These are phyloP conservation scores for Oncorhynchus clarkii DNA, from an alignment of 2,113 vertebrate genomes.

Conservation along the genomic window DNA sequence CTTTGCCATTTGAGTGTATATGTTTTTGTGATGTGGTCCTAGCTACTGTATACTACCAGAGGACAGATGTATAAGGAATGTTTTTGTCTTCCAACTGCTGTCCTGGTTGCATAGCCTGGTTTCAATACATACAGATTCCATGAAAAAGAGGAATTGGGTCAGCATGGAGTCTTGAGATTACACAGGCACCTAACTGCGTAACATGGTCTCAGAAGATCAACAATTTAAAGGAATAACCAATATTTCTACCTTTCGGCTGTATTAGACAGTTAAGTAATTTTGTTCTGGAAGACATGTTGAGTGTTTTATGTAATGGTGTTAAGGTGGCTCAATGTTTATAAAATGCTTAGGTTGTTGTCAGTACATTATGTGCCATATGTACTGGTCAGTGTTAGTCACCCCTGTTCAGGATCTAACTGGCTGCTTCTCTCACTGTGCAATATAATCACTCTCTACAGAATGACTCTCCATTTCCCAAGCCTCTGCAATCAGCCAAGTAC, in stretches of 20 bases:
- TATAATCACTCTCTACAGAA: too few species aligned
- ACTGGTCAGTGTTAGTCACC: background rate
- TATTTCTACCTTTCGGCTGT: too few species aligned
- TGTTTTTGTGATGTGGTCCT: background rate
- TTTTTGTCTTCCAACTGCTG: constrained; percentile 34
- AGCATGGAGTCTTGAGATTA: constrained; percentile 36
- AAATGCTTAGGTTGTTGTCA: background rate
- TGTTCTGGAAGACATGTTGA: too few species aligned
- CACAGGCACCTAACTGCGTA: constrained; percentile 16
- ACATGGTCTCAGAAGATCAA: too few species aligned
- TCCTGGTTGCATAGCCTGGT: constrained; percentile 59
- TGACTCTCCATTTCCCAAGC: background rate
- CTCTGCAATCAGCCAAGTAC: background rate
- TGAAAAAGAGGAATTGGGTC: constrained; percentile 59
- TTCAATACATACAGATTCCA: constrained; percentile 47
- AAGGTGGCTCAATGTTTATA: too few species aligned
- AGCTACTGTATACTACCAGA: too few species aligned
- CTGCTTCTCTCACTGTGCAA: too few species aligned
- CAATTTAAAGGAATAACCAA: too few species aligned
- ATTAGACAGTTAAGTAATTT: too few species aligned
- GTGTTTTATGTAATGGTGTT: too few species aligned
- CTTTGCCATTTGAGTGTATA: background rate
- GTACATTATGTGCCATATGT: background rate
- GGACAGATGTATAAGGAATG: background rate
- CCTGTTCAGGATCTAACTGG: too few species aligned